These are phyloP conservation scores for Mesitornis unicolor DNA, from an alignment of 2,113 vertebrate species.

Conservation along the genomic window DNA sequence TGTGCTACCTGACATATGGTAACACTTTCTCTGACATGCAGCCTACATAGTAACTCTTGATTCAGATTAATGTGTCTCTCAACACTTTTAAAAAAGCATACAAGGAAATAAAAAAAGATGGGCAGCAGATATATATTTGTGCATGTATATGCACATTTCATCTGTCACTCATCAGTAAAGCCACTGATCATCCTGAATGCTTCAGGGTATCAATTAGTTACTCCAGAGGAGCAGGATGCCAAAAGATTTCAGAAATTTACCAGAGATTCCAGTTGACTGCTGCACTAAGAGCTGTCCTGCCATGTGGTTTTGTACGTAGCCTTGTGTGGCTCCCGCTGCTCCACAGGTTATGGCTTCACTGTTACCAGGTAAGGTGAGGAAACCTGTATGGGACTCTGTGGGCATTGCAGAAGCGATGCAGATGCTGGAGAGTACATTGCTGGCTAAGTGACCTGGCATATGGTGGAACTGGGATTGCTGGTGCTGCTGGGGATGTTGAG, in stretches of 20 bases:
- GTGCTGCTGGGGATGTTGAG: constrained; percentile 55
- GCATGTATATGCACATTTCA: not conserved
- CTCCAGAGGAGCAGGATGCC: not conserved
- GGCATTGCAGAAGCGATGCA: constrained; percentile 71
- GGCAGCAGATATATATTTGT: not conserved
- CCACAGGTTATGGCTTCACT: constrained; percentile 65
- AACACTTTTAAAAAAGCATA: not conserved
- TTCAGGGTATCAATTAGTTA: not conserved
- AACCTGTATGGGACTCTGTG: constrained; percentile 67
- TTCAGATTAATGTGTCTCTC: not conserved
- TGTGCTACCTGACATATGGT: not conserved
- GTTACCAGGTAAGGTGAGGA: constrained; percentile 66
- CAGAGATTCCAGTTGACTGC: constrained; percentile 41
- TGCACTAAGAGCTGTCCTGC: constrained; percentile 74
- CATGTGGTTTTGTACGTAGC: constrained; percentile 65
- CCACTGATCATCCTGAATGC: not conserved
- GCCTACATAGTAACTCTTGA: not conserved
- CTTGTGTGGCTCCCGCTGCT: constrained; percentile 31
- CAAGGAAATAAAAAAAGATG: not conserved
- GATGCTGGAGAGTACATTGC: constrained; percentile 30
- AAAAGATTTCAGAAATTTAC: constrained; percentile 35
- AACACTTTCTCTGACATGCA: not conserved
- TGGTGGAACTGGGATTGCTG: constrained; percentile 64
- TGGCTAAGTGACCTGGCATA: constrained; percentile 66
- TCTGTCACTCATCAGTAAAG: not conserved